Evolutionary conservation across 2,888 invertebrate species (phyloP).

Genomic region (Cremastobaeus sp.): DNA sequence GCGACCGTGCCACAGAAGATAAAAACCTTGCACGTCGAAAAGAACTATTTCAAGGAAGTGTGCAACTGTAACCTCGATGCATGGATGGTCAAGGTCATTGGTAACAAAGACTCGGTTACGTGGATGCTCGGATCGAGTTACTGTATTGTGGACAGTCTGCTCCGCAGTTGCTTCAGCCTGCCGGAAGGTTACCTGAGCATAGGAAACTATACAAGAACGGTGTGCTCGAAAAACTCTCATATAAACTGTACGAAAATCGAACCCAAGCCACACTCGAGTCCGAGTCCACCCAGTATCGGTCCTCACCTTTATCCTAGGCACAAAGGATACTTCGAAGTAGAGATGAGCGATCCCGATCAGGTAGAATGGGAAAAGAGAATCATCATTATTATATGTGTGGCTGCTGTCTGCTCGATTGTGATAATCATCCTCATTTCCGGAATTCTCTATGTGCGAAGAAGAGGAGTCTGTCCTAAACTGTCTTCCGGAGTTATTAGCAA

Average conservation of each 20-base stretch:
- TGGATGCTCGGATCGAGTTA: slow-evolving; percentile 81
- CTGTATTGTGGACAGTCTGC: slow-evolving; percentile 81
- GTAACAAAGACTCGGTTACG: slow-evolving; percentile 78
- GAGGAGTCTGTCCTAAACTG: slow-evolving; percentile 75
- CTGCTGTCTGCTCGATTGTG: slow-evolving; percentile 70
- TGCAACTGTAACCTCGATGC: slow-evolving; percentile 83
- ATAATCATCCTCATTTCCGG: slow-evolving; percentile 73
- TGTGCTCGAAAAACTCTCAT: slow-evolving; percentile 80
- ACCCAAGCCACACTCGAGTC: slow-evolving; percentile 73
- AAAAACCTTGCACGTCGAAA: slow-evolving; percentile 79
- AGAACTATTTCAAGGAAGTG: slow-evolving; percentile 82
- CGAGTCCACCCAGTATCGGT: slow-evolving; percentile 75
- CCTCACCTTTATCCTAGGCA: slow-evolving; percentile 74
- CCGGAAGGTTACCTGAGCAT: slow-evolving; percentile 83
- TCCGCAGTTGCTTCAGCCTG: slow-evolving; percentile 83
- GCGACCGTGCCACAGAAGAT: slow-evolving; percentile 79
- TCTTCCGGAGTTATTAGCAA: slow-evolving; percentile 71
- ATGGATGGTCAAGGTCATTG: slow-evolving; percentile 81
- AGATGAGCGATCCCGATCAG: slow-evolving; percentile 75
- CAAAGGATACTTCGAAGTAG: slow-evolving; percentile 75
- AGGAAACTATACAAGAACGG: slow-evolving; percentile 81
- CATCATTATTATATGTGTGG: slow-evolving; percentile 73
- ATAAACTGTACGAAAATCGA: slow-evolving; percentile 82
- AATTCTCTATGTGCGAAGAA: slow-evolving; percentile 73
- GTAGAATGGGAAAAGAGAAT: slow-evolving; percentile 74